A percentile compares a stretch with the other conserved stretches of the same genome.
Evolutionary conservation across 2,113 vertebrate genomes (phyloP).

Genomic region (Lagopus leucura): DNA sequence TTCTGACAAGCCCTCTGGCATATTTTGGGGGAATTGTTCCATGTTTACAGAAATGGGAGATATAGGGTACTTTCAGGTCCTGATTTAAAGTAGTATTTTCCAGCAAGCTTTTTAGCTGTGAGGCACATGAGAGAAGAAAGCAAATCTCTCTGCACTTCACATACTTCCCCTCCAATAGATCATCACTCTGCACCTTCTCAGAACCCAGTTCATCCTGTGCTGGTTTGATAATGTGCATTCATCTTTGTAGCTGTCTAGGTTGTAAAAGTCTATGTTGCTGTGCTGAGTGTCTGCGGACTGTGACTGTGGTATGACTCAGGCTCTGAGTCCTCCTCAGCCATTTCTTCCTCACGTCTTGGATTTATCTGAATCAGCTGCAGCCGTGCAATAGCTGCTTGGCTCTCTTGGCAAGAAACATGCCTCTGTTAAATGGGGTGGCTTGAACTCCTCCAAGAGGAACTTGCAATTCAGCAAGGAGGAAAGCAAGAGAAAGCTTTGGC

Average conservation of each 20-base stretch:
- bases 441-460: not conserved
- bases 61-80: not conserved
- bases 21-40: not conserved
- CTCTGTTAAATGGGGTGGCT: not conserved
- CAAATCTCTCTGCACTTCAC: fast-evolving
- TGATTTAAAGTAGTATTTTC: not conserved
- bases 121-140: not conserved
- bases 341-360: not conserved
- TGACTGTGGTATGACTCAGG: not conserved
- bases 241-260: not conserved
- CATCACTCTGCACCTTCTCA: not conserved
- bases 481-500: not conserved
- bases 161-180: not conserved
- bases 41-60: not conserved
- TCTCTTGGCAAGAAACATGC: not conserved
- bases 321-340: not conserved
- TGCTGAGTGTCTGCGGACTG: not conserved
- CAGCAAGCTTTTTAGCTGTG: not conserved
- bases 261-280: not conserved
- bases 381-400: not conserved
- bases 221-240: not conserved
- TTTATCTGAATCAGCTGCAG: not conserved
- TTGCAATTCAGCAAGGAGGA: not conserved
- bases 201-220: not conserved
- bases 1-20: not conserved